phyloP scores from a whole-genome alignment of 1,140 invertebrate species.

The Cecropterus lyciades region DNA sequence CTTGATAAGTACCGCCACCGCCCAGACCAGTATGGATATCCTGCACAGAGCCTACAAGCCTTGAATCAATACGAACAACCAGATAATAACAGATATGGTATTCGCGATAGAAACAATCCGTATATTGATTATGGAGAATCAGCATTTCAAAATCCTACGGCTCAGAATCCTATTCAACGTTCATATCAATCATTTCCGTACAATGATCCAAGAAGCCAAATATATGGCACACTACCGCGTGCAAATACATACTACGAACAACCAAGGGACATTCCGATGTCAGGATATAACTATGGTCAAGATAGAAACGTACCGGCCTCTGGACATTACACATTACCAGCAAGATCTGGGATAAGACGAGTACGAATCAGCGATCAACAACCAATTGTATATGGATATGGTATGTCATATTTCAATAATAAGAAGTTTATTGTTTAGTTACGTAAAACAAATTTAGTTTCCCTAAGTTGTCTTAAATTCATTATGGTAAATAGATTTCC shows the following conservation, averaged over 20 bases:
- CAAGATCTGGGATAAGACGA: slow-evolving; percentile 56
- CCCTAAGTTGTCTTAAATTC: slow-evolving; percentile 1
- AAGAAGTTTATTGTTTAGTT: neutral
- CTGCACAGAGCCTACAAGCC: slow-evolving; percentile 69
- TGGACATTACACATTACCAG: slow-evolving; percentile 63
- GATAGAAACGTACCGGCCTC: slow-evolving; percentile 39
- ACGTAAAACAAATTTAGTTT: neutral
- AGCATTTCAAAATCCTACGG: slow-evolving; percentile 36
- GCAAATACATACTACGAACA: slow-evolving; percentile 39
- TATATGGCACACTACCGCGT: slow-evolving; percentile 58
- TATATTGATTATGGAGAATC: slow-evolving; percentile 60
- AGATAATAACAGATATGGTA: slow-evolving; percentile 46
- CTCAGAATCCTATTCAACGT: slow-evolving; percentile 43
- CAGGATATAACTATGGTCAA: slow-evolving; percentile 27
- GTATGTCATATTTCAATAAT: slow-evolving; percentile 54
- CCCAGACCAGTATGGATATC: slow-evolving; percentile 65
- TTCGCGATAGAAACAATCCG: slow-evolving; percentile 49
- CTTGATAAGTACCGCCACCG: slow-evolving; percentile 67
- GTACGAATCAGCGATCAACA: slow-evolving; percentile 72
- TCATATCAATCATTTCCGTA: slow-evolving; percentile 55
- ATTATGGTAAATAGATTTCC: slow-evolving; percentile 45
- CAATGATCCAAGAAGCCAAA: slow-evolving; percentile 49
- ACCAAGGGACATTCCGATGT: slow-evolving; percentile 31
- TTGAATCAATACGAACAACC: slow-evolving; percentile 64
- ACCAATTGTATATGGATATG: slow-evolving; percentile 71